A percentile compares a stretch with the other conserved stretches of the same genome.
Conservation (phyloP, 2,113 vertebrate species). For the Oryctolagus cuniculus region DNA sequence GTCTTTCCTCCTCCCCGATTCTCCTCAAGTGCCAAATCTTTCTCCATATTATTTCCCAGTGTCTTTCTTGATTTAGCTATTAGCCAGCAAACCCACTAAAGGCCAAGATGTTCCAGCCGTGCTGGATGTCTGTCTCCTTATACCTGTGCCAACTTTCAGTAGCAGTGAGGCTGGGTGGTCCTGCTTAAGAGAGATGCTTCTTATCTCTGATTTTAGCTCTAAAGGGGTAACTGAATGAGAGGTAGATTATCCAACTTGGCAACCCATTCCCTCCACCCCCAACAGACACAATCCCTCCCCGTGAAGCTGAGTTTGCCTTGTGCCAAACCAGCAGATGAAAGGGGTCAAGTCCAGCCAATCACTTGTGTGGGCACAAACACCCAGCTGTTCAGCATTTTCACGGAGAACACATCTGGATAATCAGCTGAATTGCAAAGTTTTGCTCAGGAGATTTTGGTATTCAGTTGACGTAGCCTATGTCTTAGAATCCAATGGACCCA, state of each 20-base stretch:
- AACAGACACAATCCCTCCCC: slow-evolving; percentile 39
- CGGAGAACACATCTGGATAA: slow-evolving; percentile 68
- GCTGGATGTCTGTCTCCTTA: slow-evolving; percentile 66
- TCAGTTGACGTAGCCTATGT: slow-evolving; percentile 14
- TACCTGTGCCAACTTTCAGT: slow-evolving; percentile 70
- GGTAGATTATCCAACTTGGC: slow-evolving; percentile 76
- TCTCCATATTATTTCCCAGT: slow-evolving; percentile 74
- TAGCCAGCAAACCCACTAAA: slow-evolving; percentile 74
- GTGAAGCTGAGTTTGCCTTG: not conserved
- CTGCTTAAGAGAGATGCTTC: slow-evolving; percentile 78
- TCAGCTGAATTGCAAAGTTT: slow-evolving; percentile 61
- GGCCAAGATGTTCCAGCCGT: slow-evolving; percentile 62
- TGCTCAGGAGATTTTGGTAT: slow-evolving; percentile 59
- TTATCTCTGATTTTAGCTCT: slow-evolving; percentile 75
- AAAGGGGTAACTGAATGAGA: slow-evolving; percentile 68
- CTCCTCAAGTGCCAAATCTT: slow-evolving; percentile 73
- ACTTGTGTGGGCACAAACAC: slow-evolving; percentile 49
- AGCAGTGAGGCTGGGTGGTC: slow-evolving; percentile 47
- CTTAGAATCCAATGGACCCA: slow-evolving; percentile 2
- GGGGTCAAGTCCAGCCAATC: slow-evolving; percentile 63
- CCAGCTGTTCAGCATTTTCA: slow-evolving; percentile 67
- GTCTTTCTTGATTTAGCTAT: slow-evolving; percentile 77
- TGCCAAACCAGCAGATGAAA: slow-evolving; percentile 61
- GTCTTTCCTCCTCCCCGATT: slow-evolving; percentile 56
- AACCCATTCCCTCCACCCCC: slow-evolving; percentile 61